Conservation (phyloP, 1,140 invertebrate genomes). For the Ylistrum balloti region DNA sequence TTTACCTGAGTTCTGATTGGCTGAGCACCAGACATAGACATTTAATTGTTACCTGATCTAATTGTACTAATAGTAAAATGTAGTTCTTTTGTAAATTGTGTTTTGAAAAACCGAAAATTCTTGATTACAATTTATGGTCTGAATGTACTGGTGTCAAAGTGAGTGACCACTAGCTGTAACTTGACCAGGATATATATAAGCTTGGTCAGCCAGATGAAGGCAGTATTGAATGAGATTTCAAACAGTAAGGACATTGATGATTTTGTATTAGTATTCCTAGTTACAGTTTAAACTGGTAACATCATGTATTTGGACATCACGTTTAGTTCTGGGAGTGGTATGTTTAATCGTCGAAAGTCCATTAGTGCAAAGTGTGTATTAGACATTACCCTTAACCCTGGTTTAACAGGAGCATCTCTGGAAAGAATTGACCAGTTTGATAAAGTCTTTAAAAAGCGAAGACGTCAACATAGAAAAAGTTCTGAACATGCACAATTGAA, state of each 20-base stretch:
- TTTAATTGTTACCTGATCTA: neutral
- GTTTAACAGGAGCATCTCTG: neutral
- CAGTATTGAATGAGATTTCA: constrained; percentile 14
- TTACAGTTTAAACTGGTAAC: neutral
- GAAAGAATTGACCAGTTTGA: neutral
- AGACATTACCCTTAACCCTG: neutral
- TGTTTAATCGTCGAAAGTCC: constrained; percentile 16
- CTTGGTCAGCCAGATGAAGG: neutral
- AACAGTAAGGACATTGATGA: constrained; percentile 14
- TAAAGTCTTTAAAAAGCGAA: neutral
- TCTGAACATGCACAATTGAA: neutral
- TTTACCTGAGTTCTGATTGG: constrained; percentile 23
- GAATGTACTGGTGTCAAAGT: neutral
- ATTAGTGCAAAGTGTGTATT: constrained; percentile 9
- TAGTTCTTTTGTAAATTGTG: neutral
- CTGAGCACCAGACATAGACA: neutral
- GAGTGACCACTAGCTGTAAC: neutral
- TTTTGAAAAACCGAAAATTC: neutral
- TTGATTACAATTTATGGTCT: constrained; percentile 39
- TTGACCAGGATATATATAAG: constrained; percentile 37
- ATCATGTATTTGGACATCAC: neutral
- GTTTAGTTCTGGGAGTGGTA: neutral
- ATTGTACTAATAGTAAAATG: neutral
- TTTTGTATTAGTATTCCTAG: neutral
- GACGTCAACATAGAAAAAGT: neutral